Base-by-base conservation (phyloP, 2,888 invertebrate genomes). In the Tipula lateralis region DNA sequence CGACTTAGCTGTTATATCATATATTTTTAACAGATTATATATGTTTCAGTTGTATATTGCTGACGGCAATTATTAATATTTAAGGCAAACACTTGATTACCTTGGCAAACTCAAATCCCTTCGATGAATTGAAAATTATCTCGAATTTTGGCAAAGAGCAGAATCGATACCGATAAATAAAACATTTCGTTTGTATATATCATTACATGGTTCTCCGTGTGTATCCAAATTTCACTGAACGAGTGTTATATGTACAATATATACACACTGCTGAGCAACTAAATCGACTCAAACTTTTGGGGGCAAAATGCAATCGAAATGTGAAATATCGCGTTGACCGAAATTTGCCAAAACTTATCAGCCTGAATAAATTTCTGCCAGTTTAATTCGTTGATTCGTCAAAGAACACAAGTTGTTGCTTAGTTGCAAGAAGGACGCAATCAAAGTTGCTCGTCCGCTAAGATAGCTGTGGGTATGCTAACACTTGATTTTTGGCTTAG, bases 1-100 rank as follows among this genome's bases (percentile, higher is more conserved):
- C 24, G 1, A 24, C 66, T 66, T 9, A 66, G 9, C 13, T 39
- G 13, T 9, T 39, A 13, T 13, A 39, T 39, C 39, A 13, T 39
- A 39, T 32, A 32, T 39, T 66, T 66, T 66, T 24, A 24, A 66
- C 24, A 66, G 66, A 66, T 66, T 66, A 66, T 24, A 24, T n/a
- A n/a, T n/a, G n/a, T n/a, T n/a, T n/a, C n/a, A n/a, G 44, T 44
- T 5, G 44, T 44, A 16, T 3, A 24, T 66, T 24, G 66, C 66
- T 66, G 9, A 66, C 9, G 66, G 66, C 66, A 66, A 66, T 66
- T 66, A 66, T 66, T 66, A 66, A 66, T 66, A 66, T 66, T 66
- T 66, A 24, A 66, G 66, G 66, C 66, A 66, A 66, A 66, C 9
- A 66, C 66, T 66, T 66, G 66, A 66, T 66, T 66, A 66, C 24